phyloP scores from a whole-genome alignment of 2,113 vertebrate species.

The Romanogobio albipinnatus region DNA sequence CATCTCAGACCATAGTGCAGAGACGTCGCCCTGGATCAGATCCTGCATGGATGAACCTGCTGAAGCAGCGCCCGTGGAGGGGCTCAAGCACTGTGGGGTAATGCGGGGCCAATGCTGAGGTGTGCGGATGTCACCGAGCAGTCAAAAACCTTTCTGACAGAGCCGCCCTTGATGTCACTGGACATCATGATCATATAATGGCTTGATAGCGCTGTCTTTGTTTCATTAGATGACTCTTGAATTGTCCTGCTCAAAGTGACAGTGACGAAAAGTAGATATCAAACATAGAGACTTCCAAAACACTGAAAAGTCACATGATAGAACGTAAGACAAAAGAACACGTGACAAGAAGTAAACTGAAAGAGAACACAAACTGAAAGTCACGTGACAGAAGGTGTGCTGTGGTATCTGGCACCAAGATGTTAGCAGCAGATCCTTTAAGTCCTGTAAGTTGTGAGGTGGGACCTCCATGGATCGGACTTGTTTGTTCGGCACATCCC shows the following conservation, averaged over 20 bases:
- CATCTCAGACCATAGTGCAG: neutral
- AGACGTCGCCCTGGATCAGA: slow-evolving; percentile 38
- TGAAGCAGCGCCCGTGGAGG: slow-evolving; percentile 12
- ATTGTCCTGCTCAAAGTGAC: neutral
- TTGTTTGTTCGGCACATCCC: too few species aligned
- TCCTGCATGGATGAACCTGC: slow-evolving; percentile 20
- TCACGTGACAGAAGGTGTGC: too few species aligned
- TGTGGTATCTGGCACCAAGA: too few species aligned
- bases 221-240: neutral
- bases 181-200: neutral
- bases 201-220: neutral
- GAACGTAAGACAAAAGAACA: too few species aligned
- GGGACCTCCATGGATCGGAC: too few species aligned
- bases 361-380: too few species aligned
- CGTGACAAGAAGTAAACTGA: too few species aligned
- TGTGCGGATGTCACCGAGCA: slow-evolving; percentile 9
- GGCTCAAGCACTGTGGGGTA: slow-evolving; percentile 25
- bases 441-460: too few species aligned
- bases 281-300: neutral
- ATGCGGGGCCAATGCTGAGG: slow-evolving; percentile 27
- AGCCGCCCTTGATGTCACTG: slow-evolving; percentile 1
- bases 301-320: neutral
- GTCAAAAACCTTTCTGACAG: slow-evolving; percentile 57
- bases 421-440: too few species aligned
- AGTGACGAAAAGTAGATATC: neutral